Percentiles rank a stretch among this genome's conserved stretches.
These are phyloP conservation scores for Pseudomyrmex gracilis DNA, from an alignment of 1,140 invertebrate genomes.

Conservation along the genomic window DNA sequence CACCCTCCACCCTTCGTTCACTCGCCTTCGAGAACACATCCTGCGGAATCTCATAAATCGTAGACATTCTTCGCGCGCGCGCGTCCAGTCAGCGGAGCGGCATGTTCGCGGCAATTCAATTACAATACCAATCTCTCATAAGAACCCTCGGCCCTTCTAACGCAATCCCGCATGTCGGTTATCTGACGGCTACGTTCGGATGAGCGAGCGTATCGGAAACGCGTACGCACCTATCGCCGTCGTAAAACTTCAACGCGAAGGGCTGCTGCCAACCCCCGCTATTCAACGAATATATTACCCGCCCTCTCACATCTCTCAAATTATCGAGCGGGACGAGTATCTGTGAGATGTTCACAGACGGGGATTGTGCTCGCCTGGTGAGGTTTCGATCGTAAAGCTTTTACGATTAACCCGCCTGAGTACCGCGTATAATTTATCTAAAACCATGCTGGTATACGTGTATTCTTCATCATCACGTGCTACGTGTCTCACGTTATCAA, in stretches of 20 bases:
- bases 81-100: constrained; percentile 26
- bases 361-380: background rate
- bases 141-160: constrained; percentile 11
- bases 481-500: background rate
- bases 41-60: constrained; percentile 70
- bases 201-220: constrained; percentile 24
- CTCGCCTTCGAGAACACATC: constrained; percentile 50
- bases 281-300: constrained; percentile 19
- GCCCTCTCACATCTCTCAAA: constrained; percentile 14
- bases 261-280: background rate
- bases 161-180: constrained; percentile 31
- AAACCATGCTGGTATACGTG: background rate
- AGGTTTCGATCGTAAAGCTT: constrained; percentile 14
- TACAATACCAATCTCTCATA: constrained; percentile 70
- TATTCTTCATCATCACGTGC: too few species aligned
- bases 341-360: background rate
- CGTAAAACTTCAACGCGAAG: constrained; percentile 19
- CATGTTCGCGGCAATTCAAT: constrained; percentile 63
- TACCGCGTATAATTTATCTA: background rate
- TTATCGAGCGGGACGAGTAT: background rate
- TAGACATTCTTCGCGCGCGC: constrained; percentile 61
- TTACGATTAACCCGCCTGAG: constrained; percentile 7
- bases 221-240: constrained; percentile 14
- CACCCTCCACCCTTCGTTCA: background rate
- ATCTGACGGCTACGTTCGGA: constrained; percentile 38